A percentile compares a stretch with the other conserved stretches of the same genome.
Evolutionary conservation across 2,888 invertebrate species (phyloP).

Genomic region (Nephrotoma flavescens): DNA sequence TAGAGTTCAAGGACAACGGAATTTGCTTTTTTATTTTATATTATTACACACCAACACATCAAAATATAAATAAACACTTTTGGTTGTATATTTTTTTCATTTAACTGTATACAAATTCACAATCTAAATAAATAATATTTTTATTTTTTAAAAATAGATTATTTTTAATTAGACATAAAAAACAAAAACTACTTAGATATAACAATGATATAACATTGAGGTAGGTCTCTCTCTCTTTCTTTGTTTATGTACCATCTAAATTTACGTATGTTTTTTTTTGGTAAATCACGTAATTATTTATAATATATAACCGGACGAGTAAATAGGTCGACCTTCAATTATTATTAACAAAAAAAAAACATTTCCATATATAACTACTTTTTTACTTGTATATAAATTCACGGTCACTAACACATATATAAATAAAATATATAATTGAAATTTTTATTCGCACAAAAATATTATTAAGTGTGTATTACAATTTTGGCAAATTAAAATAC

Average conservation of each 20-base stretch:
- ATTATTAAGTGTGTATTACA: neutral
- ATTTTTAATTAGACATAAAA: neutral
- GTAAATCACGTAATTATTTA: neutral
- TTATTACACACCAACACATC: neutral
- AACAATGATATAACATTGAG: neutral
- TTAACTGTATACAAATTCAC: neutral
- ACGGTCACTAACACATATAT: neutral
- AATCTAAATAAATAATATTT: neutral
- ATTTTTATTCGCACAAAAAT: neutral
- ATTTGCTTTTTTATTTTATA: neutral
- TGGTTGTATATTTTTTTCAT: neutral
- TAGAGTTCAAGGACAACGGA: neutral
- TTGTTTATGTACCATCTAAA: neutral
- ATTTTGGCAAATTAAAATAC: conserved; percentile 2
- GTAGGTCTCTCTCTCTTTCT: neutral
- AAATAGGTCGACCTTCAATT: conserved; percentile 2
- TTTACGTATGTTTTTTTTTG: neutral
- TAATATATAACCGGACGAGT: neutral
- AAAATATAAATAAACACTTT: neutral
- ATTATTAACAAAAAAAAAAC: neutral
- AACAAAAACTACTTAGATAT: neutral
- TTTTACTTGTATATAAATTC: neutral
- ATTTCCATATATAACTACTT: neutral
- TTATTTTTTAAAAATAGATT: neutral
- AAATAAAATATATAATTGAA: neutral